These are phyloP conservation scores for Sebastes fasciatus DNA, from an alignment of 2,113 vertebrate species.

Conservation along the genomic window DNA sequence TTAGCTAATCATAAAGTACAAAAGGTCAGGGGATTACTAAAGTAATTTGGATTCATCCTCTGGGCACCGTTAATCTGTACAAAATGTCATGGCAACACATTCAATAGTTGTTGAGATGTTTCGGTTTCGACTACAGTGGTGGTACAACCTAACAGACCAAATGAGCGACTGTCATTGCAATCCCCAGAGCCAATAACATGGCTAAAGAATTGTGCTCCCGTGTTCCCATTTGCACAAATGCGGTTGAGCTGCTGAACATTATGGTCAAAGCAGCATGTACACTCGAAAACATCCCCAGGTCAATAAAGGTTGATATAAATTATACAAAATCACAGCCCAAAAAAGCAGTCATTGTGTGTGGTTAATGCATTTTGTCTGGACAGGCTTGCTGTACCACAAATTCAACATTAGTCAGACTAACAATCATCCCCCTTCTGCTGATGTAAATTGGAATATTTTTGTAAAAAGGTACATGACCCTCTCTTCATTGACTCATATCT, in stretches of 20 bases:
- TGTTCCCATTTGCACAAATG: neutral
- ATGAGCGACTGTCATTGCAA: neutral
- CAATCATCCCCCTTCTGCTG: neutral
- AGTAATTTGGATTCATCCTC: neutral
- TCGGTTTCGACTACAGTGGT: neutral
- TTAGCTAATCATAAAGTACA: neutral
- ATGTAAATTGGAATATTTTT: neutral
- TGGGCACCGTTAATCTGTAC: neutral
- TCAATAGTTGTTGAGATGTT: neutral
- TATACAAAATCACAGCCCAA: neutral
- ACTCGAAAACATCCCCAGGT: neutral
- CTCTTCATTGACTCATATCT: conserved; percentile 19
- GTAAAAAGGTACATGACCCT: neutral
- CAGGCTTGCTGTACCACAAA: neutral
- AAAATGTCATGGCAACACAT: neutral
- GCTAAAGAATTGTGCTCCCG: too few relatives aligned
- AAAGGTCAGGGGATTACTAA: neutral
- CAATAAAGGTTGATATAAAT: neutral
- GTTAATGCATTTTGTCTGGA: neutral
- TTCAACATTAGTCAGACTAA: neutral
- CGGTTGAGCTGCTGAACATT: neutral
- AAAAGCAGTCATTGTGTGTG: neutral
- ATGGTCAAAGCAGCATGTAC: neutral
- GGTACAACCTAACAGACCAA: neutral
- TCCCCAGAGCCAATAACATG: neutral